A percentile compares a stretch with the other conserved stretches of the same genome.
These are phyloP conservation scores for Microctonus hyperodae DNA, from an alignment of 2,888 invertebrate species.

Conservation along the genomic window DNA sequence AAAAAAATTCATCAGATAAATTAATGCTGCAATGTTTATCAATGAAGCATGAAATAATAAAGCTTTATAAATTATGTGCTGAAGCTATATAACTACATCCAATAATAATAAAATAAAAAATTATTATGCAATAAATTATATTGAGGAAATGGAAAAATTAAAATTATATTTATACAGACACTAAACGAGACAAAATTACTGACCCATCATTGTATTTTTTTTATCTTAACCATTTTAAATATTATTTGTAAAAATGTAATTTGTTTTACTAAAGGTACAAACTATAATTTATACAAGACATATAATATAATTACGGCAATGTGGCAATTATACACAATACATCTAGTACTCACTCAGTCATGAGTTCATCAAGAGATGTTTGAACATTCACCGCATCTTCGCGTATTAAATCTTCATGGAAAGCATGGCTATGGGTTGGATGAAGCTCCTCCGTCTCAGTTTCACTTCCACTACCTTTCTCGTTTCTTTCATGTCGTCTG, in stretches of 20 bases:
- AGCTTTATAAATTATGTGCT: conserved; percentile 6
- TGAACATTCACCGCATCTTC: conserved; percentile 59
- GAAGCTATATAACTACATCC: conserved; percentile 12
- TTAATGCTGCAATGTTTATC: conserved; percentile 43
- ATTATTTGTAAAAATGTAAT: neutral
- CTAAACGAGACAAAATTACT: neutral
- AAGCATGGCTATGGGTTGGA: conserved; percentile 57
- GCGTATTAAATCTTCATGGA: conserved; percentile 56
- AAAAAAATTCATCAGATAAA: conserved; percentile 19
- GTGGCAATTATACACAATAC: conserved; percentile 26
- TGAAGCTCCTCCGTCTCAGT: conserved; percentile 76
- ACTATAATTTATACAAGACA: neutral
- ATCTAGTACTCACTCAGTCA: conserved; percentile 63
- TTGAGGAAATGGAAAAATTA: neutral
- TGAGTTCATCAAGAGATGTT: conserved; percentile 61
- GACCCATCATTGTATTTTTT: neutral
- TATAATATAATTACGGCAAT: conserved; percentile 8
- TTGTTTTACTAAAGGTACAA: neutral
- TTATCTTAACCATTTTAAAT: neutral
- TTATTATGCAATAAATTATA: neutral
- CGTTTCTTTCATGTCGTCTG: conserved; percentile 63
- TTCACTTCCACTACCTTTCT: conserved; percentile 73
- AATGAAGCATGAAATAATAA: conserved; percentile 65
- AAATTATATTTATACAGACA: neutral
- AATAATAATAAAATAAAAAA: conserved; percentile 6